These are phyloP conservation scores for Dryoscopus gambensis DNA, from an alignment of 2,113 vertebrate genomes.

Conservation along the genomic window DNA sequence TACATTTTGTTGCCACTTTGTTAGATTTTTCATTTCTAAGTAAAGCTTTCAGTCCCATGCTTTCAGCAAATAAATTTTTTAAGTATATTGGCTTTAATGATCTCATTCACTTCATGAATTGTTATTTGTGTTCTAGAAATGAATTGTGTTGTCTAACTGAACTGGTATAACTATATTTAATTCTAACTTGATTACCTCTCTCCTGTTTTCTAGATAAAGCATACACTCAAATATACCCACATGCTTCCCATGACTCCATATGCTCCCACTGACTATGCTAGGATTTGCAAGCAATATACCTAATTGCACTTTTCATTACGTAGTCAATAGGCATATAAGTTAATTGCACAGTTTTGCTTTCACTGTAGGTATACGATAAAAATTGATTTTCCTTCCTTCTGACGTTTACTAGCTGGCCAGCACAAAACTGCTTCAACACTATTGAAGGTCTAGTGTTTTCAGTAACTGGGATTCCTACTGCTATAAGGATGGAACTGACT, in stretches of 20 bases:
- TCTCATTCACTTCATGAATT: slow-evolving; percentile 9
- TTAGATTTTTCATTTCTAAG: slow-evolving; percentile 42
- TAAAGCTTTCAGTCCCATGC: slow-evolving; percentile 17
- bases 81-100: slow-evolving; percentile 19
- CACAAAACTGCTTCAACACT: neutral
- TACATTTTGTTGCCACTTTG: slow-evolving; percentile 10
- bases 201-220: neutral
- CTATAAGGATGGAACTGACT: neutral
- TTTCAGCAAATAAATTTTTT: slow-evolving; percentile 32
- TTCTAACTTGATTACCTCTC: slow-evolving; percentile 39
- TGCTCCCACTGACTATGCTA: neutral
- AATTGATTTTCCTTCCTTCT: slow-evolving; percentile 36
- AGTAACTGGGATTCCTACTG: neutral
- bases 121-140: slow-evolving; percentile 26
- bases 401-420: neutral
- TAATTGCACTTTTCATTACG: slow-evolving; percentile 53
- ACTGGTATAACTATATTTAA: slow-evolving; percentile 38
- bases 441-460: neutral
- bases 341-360: slow-evolving; percentile 23
- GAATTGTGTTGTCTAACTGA: slow-evolving; percentile 23
- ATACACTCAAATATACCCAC: neutral
- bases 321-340: slow-evolving; percentile 27
- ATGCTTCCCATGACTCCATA: neutral
- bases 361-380: neutral
- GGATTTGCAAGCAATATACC: slow-evolving; percentile 40